Evolutionary conservation across 2,113 vertebrate genomes (phyloP), one percentile per base, ranked within the genome.

Genomic region (Bombycilla garrulus): DNA sequence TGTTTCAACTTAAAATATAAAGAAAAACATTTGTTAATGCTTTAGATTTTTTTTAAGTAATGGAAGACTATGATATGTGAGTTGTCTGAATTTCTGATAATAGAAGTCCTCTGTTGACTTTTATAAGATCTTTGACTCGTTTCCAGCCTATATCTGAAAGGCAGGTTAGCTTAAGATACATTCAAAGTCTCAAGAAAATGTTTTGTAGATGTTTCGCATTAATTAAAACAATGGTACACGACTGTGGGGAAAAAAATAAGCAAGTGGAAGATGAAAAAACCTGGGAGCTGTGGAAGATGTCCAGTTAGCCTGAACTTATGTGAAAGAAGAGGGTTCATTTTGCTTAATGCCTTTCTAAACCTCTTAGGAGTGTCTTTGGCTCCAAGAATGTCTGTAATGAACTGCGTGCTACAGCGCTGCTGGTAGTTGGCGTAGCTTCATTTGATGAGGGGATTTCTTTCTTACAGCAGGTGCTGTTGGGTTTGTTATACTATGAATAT

Each of bases 1-100:
- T 69, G 17, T 38, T 90, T 85, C 33, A 69, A 21, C 57, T 84
- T 92, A 91, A 83, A 77, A 22, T 8, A 90, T 51, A 72, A 94
- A 94, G 9, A 42, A 86, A 94, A 93, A 88, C 4, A 31, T 76
- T 90, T 58, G 33, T 31, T 80, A 79, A 72, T 62, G 24, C 2
- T 57, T 90, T 21, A 23, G 9, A 15, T 42, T 22, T 54, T 31
- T 69, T 82, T 36, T 21, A 4, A 51, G 25, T 81, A 71, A 81
- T 23, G 6, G 45, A 85, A 90, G 25, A 35, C 47, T 78, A 62
- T 72, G 73, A 62, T 79, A 58, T 17, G 12, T 71, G 47, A 89
- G 33, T 24, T 77, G 25, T 33, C 45, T 92, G 58, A 50, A 29
- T 67, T 72, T 71, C 21, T 60, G 38, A 67, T 73, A 51, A 21